Evolutionary conservation across 2,888 invertebrate genomes (phyloP).

Genomic region (Drosophila algonquin): DNA sequence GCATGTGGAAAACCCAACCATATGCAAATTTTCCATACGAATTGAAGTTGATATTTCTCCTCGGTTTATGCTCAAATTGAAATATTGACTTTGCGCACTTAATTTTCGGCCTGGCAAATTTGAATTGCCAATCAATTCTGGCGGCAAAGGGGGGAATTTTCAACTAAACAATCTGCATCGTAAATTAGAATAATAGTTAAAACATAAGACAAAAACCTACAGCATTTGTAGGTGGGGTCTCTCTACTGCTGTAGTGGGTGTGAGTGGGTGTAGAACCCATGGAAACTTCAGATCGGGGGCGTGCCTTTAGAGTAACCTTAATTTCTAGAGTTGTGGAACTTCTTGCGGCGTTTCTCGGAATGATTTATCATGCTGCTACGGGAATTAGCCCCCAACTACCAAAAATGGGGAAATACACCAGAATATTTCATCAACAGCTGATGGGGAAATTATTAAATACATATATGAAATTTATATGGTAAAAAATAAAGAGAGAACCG

Average conservation of each 20-base stretch:
- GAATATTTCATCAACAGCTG: background rate
- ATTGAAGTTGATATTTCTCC: constrained; percentile 23
- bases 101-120: constrained; percentile 73
- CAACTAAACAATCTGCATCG: constrained; percentile 62
- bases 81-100: constrained; percentile 79
- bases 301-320: constrained; percentile 45
- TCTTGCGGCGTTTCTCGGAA: constrained; percentile 45
- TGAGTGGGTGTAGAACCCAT: constrained; percentile 50
- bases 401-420: constrained; percentile 9
- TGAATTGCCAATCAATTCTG: constrained; percentile 70
- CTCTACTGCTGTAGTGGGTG: constrained; percentile 16
- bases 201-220: constrained; percentile 40
- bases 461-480: constrained; percentile 3
- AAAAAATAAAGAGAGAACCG: too few relatives aligned
- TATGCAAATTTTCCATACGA: constrained; percentile 66
- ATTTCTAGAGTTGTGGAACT: constrained; percentile 46
- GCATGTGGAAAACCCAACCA: constrained; percentile 23
- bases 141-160: constrained; percentile 12
- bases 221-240: constrained; percentile 21
- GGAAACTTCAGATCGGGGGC: constrained; percentile 47
- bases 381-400: constrained; percentile 28
- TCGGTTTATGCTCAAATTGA: constrained; percentile 63
- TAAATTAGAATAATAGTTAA: constrained; percentile 72
- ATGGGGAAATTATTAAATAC: constrained; percentile 5
- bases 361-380: constrained; percentile 57